Conservation (phyloP, 2,888 invertebrate species). For the Teinopalpus imperialis region DNA sequence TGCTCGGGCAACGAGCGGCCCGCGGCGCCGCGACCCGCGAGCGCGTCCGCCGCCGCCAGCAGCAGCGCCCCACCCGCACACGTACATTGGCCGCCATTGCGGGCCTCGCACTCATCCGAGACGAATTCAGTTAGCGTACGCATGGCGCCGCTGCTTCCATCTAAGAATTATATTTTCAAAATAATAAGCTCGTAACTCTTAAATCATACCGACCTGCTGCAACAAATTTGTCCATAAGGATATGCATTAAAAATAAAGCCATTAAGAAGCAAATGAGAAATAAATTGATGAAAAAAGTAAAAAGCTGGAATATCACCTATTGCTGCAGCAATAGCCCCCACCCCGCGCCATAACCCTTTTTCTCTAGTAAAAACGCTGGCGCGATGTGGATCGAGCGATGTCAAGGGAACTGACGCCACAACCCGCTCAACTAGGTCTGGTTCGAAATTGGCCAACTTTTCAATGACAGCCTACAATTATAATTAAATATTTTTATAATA, state of each 20-base stretch:
- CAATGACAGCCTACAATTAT: slow-evolving; percentile 76
- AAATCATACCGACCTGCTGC: no score
- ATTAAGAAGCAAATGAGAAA: no score
- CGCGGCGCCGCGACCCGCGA: slow-evolving; percentile 87
- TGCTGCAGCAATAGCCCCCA: slow-evolving; percentile 68
- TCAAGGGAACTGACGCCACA: slow-evolving; percentile 73
- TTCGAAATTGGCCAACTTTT: slow-evolving; percentile 84
- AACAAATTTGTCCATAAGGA: no score
- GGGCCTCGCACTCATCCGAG: slow-evolving; percentile 36
- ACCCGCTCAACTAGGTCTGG: slow-evolving; percentile 86
- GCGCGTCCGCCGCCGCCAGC: slow-evolving; percentile 87
- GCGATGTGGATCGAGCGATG: slow-evolving; percentile 70
- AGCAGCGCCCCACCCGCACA: slow-evolving; percentile 87
- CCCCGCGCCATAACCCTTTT: slow-evolving; percentile 63
- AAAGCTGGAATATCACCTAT: slow-evolving; percentile 56
- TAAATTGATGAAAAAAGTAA: no score
- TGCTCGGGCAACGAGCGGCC: slow-evolving; percentile 83
- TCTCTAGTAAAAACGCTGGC: slow-evolving; percentile 64
- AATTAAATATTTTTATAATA: neutral
- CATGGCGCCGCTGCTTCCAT: slow-evolving; percentile 80
- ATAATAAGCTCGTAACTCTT: no score
- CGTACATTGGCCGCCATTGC: slow-evolving; percentile 35
- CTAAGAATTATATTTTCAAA: no score
- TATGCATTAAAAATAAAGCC: no score
- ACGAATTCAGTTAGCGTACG: slow-evolving; percentile 83